Evolutionary conservation across 2,888 invertebrate genomes (phyloP), one percentile per base, ranked within the genome.

Genomic region (Eupithecia centaureata): DNA sequence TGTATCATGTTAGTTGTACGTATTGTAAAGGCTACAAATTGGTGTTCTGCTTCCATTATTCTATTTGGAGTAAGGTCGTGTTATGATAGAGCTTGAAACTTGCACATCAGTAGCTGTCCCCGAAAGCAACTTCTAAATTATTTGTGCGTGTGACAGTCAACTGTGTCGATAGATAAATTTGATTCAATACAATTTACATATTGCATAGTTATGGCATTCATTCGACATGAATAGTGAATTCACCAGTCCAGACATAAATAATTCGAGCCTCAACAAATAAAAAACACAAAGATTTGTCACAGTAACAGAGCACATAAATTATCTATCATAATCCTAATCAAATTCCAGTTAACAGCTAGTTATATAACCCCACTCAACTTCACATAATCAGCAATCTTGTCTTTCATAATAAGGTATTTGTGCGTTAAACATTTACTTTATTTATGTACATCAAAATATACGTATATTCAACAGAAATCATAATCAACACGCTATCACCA

Each of bases 401-500:
- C 80, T 83, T 85, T 83, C 88, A 88, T 88, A 75, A 74, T 76
- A 69, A 76, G 75, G 75, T 90, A 92, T 91, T 93, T 93, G 93
- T 93, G 93, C 93, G 93, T 93, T 93, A 91, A 91, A 92, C 91
- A 91, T 92, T 92, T 92, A 91, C 87, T 85, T 92, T 92, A 92
- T 90, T 90, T 93, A 93, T 93, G 88, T 93, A 93, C 93, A 93
- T 86, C 91, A 91, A 92, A 91, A 90, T 88, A 91, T 91, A 92
- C 90, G 86, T 90, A 90, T 90, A 90, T 90, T 86, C 90, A 86
- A 88, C 82, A 84, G 15, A 88, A 89, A 91, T 90, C 87, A 86
- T 86, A 42, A 10, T 42, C 3, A 42, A 87, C 85, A 88, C 83
- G 79, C 90, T 89, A 91, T 89, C 87, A 88, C 83, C 86, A 82